Conservation (phyloP, 2,113 vertebrate species). For the Brachypodius melanocephalos region DNA sequence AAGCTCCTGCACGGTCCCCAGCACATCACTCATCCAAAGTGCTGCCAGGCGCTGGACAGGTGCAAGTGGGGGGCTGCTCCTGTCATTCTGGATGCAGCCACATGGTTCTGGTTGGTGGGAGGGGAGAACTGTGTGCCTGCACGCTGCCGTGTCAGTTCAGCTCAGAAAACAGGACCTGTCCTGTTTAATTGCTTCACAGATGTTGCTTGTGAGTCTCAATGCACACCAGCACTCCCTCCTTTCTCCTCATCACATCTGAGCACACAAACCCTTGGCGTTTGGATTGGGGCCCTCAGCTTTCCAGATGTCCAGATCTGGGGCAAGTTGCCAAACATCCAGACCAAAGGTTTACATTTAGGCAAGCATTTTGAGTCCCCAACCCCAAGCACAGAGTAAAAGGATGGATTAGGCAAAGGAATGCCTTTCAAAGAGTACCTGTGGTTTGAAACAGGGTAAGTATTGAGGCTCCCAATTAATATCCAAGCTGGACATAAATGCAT, state of each 20-base stretch:
- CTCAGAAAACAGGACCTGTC: not conserved
- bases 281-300: not conserved
- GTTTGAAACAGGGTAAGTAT: not conserved
- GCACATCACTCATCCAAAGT: not conserved
- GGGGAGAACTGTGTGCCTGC: not conserved
- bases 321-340: not conserved
- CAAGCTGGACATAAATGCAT: not conserved
- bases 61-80: not conserved
- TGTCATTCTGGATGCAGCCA: not conserved
- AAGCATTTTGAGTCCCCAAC: not conserved
- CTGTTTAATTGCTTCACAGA: not conserved
- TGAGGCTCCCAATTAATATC: not conserved
- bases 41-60: not conserved
- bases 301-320: not conserved
- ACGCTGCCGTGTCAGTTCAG: rapidly evolving
- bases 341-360: not conserved
- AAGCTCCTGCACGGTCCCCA: not conserved
- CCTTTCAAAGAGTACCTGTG: not conserved
- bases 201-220: not conserved
- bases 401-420: not conserved
- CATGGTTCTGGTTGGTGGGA: not conserved
- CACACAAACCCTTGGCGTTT: not conserved
- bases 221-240: not conserved
- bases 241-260: not conserved
- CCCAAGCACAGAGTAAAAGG: not conserved